Percentiles rank a stretch among this genome's conserved stretches.
Evolutionary conservation across 2,888 invertebrate genomes (phyloP).

Genomic region (Phalera bucephala): DNA sequence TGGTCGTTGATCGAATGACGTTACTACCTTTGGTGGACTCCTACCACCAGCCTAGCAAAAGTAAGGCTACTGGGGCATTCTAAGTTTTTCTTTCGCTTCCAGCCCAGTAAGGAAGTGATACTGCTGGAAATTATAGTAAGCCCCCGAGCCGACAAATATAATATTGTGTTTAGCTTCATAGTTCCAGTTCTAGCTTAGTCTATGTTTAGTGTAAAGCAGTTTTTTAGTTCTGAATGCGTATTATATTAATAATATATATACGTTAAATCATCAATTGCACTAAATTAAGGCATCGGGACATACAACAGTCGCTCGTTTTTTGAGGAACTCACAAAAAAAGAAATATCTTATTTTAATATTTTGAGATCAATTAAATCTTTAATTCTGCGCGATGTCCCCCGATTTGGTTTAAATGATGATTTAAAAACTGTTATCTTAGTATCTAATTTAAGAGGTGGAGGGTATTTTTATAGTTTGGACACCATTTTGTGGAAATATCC

Average conservation of each 20-base stretch:
- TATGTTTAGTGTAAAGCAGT: background rate
- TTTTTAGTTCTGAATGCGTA: conserved; percentile 10
- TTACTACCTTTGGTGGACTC: no score
- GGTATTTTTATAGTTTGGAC: no score
- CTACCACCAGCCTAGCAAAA: no score
- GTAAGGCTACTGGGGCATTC: no score
- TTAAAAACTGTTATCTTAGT: conserved; percentile 18
- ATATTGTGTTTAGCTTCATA: no score
- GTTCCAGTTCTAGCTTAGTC: background rate
- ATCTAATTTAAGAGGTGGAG: conserved; percentile 4
- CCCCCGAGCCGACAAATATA: no score
- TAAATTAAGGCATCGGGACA: conserved; percentile 47
- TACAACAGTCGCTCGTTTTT: conserved; percentile 41
- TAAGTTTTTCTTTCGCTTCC: no score
- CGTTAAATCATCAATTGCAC: conserved; percentile 37
- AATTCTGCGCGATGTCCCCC: conserved; percentile 41
- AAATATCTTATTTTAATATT: conserved; percentile 51
- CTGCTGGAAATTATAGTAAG: no score
- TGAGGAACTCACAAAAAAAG: conserved; percentile 63
- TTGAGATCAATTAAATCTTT: conserved; percentile 67
- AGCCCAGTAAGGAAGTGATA: no score
- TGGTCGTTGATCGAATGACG: no score
- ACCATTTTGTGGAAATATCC: conserved; percentile 4
- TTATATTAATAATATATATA: conserved; percentile 25
- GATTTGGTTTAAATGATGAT: conserved; percentile 34